Evolutionary conservation across 2,888 invertebrate genomes (phyloP), one percentile per base, ranked within the genome.

Genomic region (Capitulum mitella): DNA sequence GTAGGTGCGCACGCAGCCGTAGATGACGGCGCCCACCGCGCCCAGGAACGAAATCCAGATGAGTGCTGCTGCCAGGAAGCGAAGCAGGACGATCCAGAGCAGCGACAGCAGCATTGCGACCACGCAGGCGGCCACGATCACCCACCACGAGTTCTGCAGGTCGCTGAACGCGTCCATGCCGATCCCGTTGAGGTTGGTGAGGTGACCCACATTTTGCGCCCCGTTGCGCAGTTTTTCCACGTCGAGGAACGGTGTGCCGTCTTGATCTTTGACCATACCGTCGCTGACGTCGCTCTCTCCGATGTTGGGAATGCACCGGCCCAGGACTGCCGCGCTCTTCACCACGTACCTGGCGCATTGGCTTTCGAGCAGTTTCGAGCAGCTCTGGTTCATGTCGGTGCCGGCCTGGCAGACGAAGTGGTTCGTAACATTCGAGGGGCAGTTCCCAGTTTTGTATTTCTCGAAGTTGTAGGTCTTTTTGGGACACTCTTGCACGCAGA

Each of bases 21-120:
- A 91, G 78, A 88, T 88, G 61, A 96, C 88, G 0, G 93, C 86
- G 0, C 86, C 89, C 26, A 94, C 85, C 22, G 93, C 89, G n/a
- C 90, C 91, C 32, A 92, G 83, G 81, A 97, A 91, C 16, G 95
- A 93, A 58, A 91, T 83, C 82, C 96, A 97, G 0, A 97, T 91
- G 85, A 97, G 91, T 3, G 94, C 89, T 5, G 91, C 91, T 8
- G 97, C 94, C 40, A 97, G 87, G 91, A 94, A 95, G 82, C 97
- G 89, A 89, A 98, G 90, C 77, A 97, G 86, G 26, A 93, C 87
- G 81, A 98, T 96, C 88, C 95, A 97, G 46, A 95, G 83, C 81
- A 98, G 89, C 81, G 94, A 93, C n/a, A 92, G 85, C 0, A 93
- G 80, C 83, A 94, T 89, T 10, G 93, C 92, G 43, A 89, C 86